Conservation (phyloP, 2,113 vertebrate genomes). For the Laterallus jamaicensis region DNA sequence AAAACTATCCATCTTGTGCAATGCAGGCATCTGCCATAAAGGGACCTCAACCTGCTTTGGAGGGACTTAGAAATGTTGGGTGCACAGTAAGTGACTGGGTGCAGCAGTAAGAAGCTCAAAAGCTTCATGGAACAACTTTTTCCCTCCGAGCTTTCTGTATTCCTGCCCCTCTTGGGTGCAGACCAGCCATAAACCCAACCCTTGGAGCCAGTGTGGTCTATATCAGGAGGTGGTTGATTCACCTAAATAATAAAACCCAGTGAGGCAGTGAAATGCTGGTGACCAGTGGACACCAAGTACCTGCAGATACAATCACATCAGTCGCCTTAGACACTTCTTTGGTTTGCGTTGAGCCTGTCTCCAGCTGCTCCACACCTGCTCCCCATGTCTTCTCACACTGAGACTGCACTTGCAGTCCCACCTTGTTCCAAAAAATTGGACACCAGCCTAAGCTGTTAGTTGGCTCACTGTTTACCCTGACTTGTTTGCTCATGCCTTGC, state of each 20-base stretch:
- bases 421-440: neutral
- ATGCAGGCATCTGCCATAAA: neutral
- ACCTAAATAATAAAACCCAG: neutral
- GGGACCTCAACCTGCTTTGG: neutral
- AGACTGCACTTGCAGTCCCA: neutral
- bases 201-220: neutral
- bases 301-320: fast-evolving
- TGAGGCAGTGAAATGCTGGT: fast-evolving
- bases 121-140: neutral
- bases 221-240: neutral
- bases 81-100: neutral
- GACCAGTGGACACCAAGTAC: neutral
- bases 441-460: neutral
- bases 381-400: fast-evolving
- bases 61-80: neutral
- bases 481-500: conserved; percentile 16
- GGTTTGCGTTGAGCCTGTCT: neutral
- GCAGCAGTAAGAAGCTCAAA: neutral
- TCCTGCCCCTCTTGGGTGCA: neutral
- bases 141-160: neutral
- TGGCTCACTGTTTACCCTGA: neutral
- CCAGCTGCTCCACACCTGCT: neutral
- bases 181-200: neutral
- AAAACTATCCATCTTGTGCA: neutral
- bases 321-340: fast-evolving